phyloP scores from a whole-genome alignment of 2,888 invertebrate genomes.

The Lacanobia oleracea region DNA sequence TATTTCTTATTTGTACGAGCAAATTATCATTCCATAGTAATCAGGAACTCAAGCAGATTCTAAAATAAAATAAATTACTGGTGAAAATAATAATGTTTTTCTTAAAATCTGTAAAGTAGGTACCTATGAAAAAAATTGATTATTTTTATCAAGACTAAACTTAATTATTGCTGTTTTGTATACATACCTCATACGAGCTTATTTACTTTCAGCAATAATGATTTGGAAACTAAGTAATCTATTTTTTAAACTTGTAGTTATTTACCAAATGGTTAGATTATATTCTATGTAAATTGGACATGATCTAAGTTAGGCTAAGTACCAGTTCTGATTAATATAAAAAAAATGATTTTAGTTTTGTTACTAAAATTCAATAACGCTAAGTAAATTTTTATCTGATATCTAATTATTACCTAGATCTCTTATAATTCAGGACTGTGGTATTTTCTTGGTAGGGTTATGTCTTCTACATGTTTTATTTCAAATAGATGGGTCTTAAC shows the following conservation, averaged over 20 bases:
- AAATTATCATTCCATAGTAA: slow-evolving; percentile 2
- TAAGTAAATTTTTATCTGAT: too few species aligned
- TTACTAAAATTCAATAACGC: too few species aligned
- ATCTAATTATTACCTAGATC: too few species aligned
- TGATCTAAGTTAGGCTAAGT: not conserved
- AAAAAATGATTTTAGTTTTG: not conserved
- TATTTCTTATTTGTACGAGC: slow-evolving; percentile 25
- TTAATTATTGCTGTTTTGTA: not conserved
- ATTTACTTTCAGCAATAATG: slow-evolving; percentile 12
- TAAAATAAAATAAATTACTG: slow-evolving; percentile 20
- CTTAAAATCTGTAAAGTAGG: not conserved
- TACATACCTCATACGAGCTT: slow-evolving; percentile 7
- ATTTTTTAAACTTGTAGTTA: not conserved
- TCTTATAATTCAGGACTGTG: not conserved
- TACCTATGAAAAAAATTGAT: slow-evolving; percentile 17
- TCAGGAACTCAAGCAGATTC: not conserved
- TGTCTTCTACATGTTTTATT: not conserved
- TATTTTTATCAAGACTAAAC: slow-evolving; percentile 3
- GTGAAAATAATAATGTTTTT: slow-evolving; percentile 19
- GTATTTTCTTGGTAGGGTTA: not conserved
- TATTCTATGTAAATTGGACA: not conserved
- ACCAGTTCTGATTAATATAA: not conserved
- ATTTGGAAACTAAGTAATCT: not conserved
- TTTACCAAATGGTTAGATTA: too few species aligned
- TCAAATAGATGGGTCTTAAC: not conserved